Evolutionary conservation across 1,140 invertebrate species (phyloP).

Genomic region (Stratiolaelaps scimitus): DNA sequence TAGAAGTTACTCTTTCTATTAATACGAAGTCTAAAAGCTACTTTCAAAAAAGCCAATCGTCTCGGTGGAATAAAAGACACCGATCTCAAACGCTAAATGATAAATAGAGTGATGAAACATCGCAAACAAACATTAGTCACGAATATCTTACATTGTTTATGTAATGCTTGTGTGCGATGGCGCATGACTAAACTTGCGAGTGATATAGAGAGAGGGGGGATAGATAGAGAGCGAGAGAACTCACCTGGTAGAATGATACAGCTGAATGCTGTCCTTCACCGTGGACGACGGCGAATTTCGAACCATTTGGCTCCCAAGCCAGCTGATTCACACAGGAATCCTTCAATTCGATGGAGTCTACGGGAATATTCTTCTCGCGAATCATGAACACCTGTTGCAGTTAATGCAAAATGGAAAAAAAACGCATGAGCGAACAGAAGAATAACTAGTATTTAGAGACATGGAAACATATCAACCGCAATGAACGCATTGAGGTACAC

Average conservation of each 20-base stretch:
- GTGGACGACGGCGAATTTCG: slow-evolving; percentile 89
- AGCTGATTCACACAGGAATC: slow-evolving; percentile 47
- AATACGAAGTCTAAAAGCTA: slow-evolving; percentile 34
- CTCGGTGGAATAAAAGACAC: background rate
- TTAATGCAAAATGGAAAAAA: background rate
- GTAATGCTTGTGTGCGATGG: no score
- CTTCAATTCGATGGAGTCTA: slow-evolving; percentile 85
- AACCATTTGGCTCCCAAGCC: slow-evolving; percentile 94
- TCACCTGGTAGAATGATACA: slow-evolving; percentile 81
- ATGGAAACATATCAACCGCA: no score
- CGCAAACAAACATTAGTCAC: no score
- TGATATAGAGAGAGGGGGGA: no score
- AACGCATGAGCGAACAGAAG: background rate
- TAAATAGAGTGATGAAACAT: no score
- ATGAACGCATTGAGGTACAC: no score
- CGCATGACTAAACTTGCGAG: no score
- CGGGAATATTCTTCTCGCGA: slow-evolving; percentile 92
- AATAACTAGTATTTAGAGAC: background rate
- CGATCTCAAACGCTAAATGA: no score
- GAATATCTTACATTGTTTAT: no score
- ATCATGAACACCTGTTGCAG: slow-evolving; percentile 45
- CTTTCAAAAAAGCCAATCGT: background rate
- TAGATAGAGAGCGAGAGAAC: background rate
- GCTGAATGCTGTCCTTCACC: slow-evolving; percentile 67
- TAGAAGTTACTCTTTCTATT: slow-evolving; percentile 60